A percentile compares a stretch with the other conserved stretches of the same genome.
Conservation (phyloP, 2,113 vertebrate genomes). For the Falco punctatus region DNA sequence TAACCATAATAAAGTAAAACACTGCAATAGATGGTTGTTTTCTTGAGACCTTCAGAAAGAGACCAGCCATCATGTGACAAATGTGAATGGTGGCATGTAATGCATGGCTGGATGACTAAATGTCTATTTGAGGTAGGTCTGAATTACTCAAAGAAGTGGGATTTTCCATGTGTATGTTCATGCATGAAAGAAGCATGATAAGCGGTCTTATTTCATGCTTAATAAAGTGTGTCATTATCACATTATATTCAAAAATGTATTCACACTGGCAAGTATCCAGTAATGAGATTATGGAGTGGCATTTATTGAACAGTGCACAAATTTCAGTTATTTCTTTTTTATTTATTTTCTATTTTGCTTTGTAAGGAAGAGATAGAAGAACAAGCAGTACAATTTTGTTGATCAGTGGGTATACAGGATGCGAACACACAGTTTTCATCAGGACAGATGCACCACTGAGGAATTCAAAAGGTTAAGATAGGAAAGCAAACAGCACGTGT, state of each 20-base stretch:
- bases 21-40: neutral
- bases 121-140: neutral
- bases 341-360: neutral
- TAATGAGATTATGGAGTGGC: neutral
- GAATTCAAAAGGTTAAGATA: neutral
- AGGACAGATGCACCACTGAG: neutral
- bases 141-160: neutral
- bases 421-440: neutral
- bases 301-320: neutral
- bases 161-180: neutral
- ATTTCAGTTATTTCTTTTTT: neutral
- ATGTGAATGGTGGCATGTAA: neutral
- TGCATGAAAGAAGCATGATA: neutral
- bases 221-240: neutral
- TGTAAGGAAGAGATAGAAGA: neutral
- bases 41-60: conserved; percentile 13
- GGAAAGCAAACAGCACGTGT: neutral
- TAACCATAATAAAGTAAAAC: neutral
- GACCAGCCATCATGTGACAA: neutral
- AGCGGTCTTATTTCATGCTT: conserved; percentile 6
- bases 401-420: neutral
- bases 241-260: neutral
- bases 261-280: neutral
- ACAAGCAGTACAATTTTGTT: neutral
- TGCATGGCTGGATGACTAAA: neutral